These are phyloP conservation scores for Microctonus hyperodae DNA, from an alignment of 2,888 invertebrate genomes.

Conservation along the genomic window DNA sequence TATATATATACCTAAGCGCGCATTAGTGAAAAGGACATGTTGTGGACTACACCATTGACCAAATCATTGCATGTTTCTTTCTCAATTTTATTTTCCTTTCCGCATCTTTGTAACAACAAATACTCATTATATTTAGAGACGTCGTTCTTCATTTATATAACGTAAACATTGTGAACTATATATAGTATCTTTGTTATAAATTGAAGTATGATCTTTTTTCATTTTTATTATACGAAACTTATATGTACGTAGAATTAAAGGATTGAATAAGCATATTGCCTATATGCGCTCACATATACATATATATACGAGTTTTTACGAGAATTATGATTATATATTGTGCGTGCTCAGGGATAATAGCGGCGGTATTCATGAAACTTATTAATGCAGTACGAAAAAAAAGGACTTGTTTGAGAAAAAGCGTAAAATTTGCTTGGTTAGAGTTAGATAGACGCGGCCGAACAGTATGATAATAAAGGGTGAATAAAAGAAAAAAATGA, in stretches of 20 bases:
- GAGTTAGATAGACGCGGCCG: slow-evolving; percentile 10
- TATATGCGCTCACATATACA: no score
- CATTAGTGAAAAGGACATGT: slow-evolving; percentile 52
- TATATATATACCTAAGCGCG: slow-evolving; percentile 51
- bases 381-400: neutral
- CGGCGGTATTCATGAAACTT: no score
- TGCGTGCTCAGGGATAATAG: no score
- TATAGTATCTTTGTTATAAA: neutral
- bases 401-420: neutral
- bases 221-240: neutral
- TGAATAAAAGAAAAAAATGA: neutral
- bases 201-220: neutral
- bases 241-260: neutral
- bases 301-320: neutral
- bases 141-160: neutral
- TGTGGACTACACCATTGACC: slow-evolving; percentile 50
- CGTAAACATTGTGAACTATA: neutral
- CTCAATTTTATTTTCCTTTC: neutral
- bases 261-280: neutral
- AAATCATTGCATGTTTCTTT: slow-evolving; percentile 13
- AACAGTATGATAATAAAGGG: slow-evolving; percentile 12
- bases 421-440: slow-evolving; percentile 16
- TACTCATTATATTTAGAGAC: no score
- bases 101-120: no score
- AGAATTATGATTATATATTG: neutral